Evolutionary conservation across 1,140 invertebrate species (phyloP).

Genomic region (Zaprionus davidi): DNA sequence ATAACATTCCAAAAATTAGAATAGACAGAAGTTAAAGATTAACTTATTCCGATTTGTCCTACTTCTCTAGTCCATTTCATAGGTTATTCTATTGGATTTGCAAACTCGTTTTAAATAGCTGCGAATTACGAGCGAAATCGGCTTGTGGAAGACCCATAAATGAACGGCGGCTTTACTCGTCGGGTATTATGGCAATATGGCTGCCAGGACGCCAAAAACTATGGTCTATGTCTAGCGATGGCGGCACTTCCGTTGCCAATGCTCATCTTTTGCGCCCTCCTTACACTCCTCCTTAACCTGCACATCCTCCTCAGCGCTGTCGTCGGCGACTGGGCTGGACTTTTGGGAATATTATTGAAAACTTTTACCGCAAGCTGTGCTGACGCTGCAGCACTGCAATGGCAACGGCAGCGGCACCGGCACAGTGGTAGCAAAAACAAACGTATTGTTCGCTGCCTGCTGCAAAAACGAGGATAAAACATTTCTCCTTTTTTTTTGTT

Average conservation of each 20-base stretch:
- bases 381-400: slow-evolving; percentile 31
- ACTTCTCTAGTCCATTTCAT: not conserved
- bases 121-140: slow-evolving; percentile 17
- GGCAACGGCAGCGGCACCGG: slow-evolving; percentile 39
- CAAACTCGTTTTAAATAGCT: slow-evolving; percentile 19
- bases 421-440: slow-evolving; percentile 64
- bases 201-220: slow-evolving; percentile 65
- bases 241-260: slow-evolving; percentile 72
- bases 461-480: slow-evolving; percentile 53
- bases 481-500: slow-evolving; percentile 16
- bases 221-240: slow-evolving; percentile 65
- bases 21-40: not conserved
- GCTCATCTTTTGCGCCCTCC: slow-evolving; percentile 19
- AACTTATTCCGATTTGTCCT: not conserved
- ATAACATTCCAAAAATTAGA: slow-evolving; percentile 1
- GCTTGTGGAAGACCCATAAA: slow-evolving; percentile 40
- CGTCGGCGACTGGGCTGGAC: slow-evolving; percentile 67
- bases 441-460: slow-evolving; percentile 64
- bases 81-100: not conserved
- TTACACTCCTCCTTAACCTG: slow-evolving; percentile 25
- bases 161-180: not conserved
- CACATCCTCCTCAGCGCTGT: slow-evolving; percentile 22
- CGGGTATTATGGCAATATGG: slow-evolving; percentile 71
- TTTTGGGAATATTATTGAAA: slow-evolving; percentile 81
- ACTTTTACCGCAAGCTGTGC: slow-evolving; percentile 80